These are phyloP conservation scores for Ptilodon capucinus DNA, from an alignment of 2,888 invertebrate species.

Conservation along the genomic window DNA sequence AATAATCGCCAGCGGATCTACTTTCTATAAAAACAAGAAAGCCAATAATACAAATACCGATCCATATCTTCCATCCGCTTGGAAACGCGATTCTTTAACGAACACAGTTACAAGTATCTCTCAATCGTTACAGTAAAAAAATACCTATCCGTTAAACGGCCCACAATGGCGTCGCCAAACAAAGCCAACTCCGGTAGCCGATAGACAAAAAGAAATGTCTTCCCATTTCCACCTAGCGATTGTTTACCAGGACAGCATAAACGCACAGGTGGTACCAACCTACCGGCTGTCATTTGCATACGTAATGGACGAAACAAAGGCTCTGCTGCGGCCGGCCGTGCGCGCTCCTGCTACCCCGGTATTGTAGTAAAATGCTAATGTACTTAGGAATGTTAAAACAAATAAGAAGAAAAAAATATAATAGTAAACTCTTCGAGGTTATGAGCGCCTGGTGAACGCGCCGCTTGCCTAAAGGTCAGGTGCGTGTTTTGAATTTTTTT, in stretches of 20 bases:
- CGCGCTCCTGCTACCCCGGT: conserved; percentile 67
- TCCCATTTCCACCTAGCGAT: conserved; percentile 63
- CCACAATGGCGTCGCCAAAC: conserved; percentile 30
- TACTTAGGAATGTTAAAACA: conserved; percentile 63
- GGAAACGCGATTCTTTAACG: not conserved
- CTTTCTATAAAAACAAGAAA: not conserved
- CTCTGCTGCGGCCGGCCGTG: conserved; percentile 54
- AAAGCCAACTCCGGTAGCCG: conserved; percentile 50
- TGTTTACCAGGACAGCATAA: conserved; percentile 70
- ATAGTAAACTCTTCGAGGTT: conserved; percentile 19
- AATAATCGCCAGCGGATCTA: no score
- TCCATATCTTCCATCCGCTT: not conserved
- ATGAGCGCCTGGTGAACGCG: conserved; percentile 22
- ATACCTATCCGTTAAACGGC: conserved; percentile 21
- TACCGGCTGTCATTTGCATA: conserved; percentile 60
- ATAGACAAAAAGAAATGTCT: conserved; percentile 37
- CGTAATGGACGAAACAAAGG: conserved; percentile 75
- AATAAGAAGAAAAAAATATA: conserved; percentile 34
- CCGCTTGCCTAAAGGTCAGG: conserved; percentile 16
- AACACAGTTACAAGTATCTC: not conserved
- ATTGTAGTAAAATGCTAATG: conserved; percentile 74
- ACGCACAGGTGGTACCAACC: conserved; percentile 65
- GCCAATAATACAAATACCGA: not conserved
- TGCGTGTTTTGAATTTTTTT: conserved; percentile 13
- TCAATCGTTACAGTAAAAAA: conserved; percentile 4